Evolutionary conservation across 2,888 invertebrate species (phyloP), one percentile per base, ranked within the genome.

Genomic region (Diaprepes abbreviatus): DNA sequence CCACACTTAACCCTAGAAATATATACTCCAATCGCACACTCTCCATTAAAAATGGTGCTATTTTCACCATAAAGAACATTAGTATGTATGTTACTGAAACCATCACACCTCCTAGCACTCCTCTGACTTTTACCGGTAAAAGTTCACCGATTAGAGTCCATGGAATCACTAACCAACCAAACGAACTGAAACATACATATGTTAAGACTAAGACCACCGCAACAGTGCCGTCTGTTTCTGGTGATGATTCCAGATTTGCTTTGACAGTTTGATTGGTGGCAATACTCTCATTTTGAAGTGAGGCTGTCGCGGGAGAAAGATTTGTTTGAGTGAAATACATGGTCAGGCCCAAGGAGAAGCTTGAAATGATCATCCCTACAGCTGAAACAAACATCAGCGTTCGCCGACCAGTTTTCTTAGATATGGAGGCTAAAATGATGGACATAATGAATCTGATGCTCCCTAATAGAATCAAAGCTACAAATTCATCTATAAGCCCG

Each of bases 81-180:
- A 87, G 74, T 3, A 87, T 12, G 72, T 89, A 88, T 0, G 87
- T 86, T 16, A 86, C 72, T 0, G 87, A 85, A 10, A 88, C 80
- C 76, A 88, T 79, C 2, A 86, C 19, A 1, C 88, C 88, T 0
- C 87, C 85, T 10, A 88, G 81, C 52, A 85, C 82, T 0, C 87
- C 89, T 58, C 87, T 82, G 2, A 87, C 85, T 69, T 85, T 84
- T 7, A 86, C 84, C 0, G 88, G 88, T 38, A 88, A 76, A 10
- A 89, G 76, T 80, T 88, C 88, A 3, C 84, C 82, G 19, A 88
- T 86, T 16, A 89, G 75, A 4, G 88, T 87, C 89, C 89, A 89
- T 0, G 89, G 89, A 62, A 89, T 88, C 9, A 87, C 86, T 60
- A 87, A 77, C 76, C 86, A 85, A 0, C 89, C 89, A 7, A 88